Conservation (phyloP, 2,888 invertebrate genomes). For the Allolobophora icterica region DNA sequence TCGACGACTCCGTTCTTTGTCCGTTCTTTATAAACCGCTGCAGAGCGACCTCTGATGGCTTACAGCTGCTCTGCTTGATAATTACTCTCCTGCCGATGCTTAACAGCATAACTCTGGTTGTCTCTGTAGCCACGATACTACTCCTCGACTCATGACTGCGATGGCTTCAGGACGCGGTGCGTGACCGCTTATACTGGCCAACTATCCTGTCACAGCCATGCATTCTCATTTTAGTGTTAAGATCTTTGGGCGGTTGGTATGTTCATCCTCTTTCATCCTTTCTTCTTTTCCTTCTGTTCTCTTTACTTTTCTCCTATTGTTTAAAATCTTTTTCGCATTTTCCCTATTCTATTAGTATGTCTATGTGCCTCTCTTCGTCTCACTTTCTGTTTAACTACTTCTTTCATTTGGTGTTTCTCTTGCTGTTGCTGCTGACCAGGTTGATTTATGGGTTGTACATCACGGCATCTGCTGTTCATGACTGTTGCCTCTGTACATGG, state of each 20-base stretch:
- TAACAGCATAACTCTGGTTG: constrained; percentile 8
- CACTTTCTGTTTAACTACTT: neutral
- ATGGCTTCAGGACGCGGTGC: neutral
- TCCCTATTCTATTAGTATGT: neutral
- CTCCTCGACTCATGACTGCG: neutral
- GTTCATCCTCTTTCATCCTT: neutral
- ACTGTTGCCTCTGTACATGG: neutral
- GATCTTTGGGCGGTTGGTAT: neutral
- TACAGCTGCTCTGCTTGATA: neutral
- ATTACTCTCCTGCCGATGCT: neutral
- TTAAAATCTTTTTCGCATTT: neutral
- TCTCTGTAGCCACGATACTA: neutral
- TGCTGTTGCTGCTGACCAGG: neutral
- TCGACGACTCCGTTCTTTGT: too few species aligned
- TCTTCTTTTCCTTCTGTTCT: neutral
- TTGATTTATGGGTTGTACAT: neutral
- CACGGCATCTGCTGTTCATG: neutral
- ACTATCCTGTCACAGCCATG: neutral
- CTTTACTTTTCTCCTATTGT: neutral
- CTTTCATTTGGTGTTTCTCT: neutral
- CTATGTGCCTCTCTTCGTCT: neutral
- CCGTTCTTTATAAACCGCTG: neutral
- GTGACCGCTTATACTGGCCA: neutral
- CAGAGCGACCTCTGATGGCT: neutral
- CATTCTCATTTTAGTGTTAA: neutral